Base-by-base conservation (phyloP, 2,113 vertebrate species). In the Numida meleagris region DNA sequence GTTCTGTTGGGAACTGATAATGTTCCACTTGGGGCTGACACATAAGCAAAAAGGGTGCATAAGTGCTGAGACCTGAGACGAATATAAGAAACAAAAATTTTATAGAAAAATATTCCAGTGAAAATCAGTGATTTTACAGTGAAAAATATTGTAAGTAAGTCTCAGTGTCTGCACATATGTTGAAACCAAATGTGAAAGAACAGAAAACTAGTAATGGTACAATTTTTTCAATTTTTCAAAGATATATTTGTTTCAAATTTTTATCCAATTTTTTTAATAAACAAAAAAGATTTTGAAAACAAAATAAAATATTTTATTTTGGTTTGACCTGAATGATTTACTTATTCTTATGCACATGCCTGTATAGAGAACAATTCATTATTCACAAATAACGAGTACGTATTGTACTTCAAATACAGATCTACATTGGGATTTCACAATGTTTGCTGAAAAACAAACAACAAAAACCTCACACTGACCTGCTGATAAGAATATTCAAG, bases 1-100 rank as follows among this genome's bases (percentile, higher is more conserved):
- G 5, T 10, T 43, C 14, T 62, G 6, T 10, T 79, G 8, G 12
- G 3, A 19, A 9, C 50, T 5, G 11, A 8, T 76, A 34, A 59
- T 33, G 3, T 34, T 65, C 13, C n/a, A 51, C 68, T 20, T 0
- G 1, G 7, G 12, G 21, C 2, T 2, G 25, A 25, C 9, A 53
- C 27, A 53, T 3, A 2, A 6, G 23, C 2, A 3, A 31, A 31
- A 72, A 77, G 9, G 3, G 1, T 36, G 14, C 17, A 59, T 70
- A 31, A 4, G 6, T 2, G 1, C 20, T 82, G 58, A 23, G 12
- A 58, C 9, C 4, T 2, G 3, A 10, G 8, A 31, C 9, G 73
- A 53, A 53, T 53, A 17, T 53, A 17, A 15, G 15, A 53, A 82
- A 6, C 12, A 90, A 53, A 7, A 48, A 29, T 59, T 86, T 50